Base-by-base conservation (phyloP, 2,113 vertebrate genomes). In the Ranitomeya variabilis region DNA sequence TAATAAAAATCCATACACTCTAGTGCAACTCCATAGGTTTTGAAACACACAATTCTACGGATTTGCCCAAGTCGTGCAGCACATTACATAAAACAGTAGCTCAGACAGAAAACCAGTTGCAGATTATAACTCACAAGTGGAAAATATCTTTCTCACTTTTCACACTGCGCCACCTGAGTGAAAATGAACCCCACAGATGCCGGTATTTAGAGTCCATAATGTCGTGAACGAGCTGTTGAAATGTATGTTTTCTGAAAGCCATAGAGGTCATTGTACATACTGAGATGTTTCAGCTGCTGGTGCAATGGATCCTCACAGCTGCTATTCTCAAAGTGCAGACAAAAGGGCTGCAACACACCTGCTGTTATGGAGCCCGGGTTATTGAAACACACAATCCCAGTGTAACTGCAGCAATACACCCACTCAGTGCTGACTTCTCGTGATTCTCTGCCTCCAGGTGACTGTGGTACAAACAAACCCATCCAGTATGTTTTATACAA, bases 231-330 rank as follows among this genome's bases (percentile, higher is more conserved):
- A 79, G 77, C 77, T 57, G 77, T 23, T 79, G 77, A 79, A 79
- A 79, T 23, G 52, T 57, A 79, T 79, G 77, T 55, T 55, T 55
- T 79, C 54, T 79, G 51, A 79, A 57, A 79, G 77, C 77, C 77
- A n/a, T 6, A 57, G 52, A 55, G 77, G 12, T 80, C 52, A 57
- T 23, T 57, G 77, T 55, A 80, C 7, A 12, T 80, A 57, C 77
- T 80, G 77, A 80, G 77, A 57, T 80, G 77, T 80, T 80, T 80
- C 77, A 80, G 77, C 77, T 80, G 77, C 54, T 80, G 7, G 16
- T 57, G 77, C 76, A 80, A 57, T 80, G 77, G 23, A 15, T 80
- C 51, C 52, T 57, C 77, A 57, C 52, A 80, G 54, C 54, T 80
- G 77, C 77, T 57, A 15, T 57, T 80, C 21, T 57, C n/a, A 57